These are phyloP conservation scores for Triplophysa siluroides DNA, from an alignment of 2,113 vertebrate species.

Conservation along the genomic window DNA sequence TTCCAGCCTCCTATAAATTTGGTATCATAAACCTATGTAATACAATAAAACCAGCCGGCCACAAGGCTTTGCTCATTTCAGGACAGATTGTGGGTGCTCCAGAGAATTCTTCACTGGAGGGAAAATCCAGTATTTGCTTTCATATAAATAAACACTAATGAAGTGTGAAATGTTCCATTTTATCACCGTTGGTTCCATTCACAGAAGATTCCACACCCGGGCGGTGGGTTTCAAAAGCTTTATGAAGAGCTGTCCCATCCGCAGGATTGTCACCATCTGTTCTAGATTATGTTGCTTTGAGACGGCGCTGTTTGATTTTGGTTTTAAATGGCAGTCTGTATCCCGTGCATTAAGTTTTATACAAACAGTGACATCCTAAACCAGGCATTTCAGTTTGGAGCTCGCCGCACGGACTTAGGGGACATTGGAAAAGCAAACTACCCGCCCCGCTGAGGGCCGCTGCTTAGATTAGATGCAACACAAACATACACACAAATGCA, in stretches of 20 bases:
- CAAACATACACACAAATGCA: slow-evolving; percentile 20
- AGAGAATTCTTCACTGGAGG: slow-evolving; percentile 46
- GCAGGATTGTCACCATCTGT: slow-evolving; percentile 70
- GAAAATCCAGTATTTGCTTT: slow-evolving; percentile 60
- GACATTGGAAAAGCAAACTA: slow-evolving; percentile 65
- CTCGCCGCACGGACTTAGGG: slow-evolving; percentile 47
- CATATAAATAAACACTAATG: slow-evolving; percentile 65
- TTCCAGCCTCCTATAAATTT: not conserved
- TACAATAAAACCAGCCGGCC: not conserved
- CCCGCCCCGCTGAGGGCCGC: slow-evolving; percentile 43
- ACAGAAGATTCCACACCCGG: slow-evolving; percentile 59
- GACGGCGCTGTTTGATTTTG: slow-evolving; percentile 68
- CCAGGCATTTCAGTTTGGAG: slow-evolving; percentile 65
- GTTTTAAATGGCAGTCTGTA: slow-evolving; percentile 63
- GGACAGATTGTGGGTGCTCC: slow-evolving; percentile 24
- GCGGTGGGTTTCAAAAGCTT: slow-evolving; percentile 59
- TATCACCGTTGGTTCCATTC: slow-evolving; percentile 57
- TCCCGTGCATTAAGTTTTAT: slow-evolving; percentile 70
- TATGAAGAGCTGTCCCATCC: slow-evolving; percentile 65
- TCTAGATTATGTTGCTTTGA: slow-evolving; percentile 68
- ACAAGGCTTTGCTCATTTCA: slow-evolving; percentile 40
- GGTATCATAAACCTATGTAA: slow-evolving; percentile 50
- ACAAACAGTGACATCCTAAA: slow-evolving; percentile 73
- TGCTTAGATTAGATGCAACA: slow-evolving; percentile 62
- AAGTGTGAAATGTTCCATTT: slow-evolving; percentile 69